Base-by-base conservation (phyloP, 2,888 invertebrate species). In the Fissipunctia ypsillon region DNA sequence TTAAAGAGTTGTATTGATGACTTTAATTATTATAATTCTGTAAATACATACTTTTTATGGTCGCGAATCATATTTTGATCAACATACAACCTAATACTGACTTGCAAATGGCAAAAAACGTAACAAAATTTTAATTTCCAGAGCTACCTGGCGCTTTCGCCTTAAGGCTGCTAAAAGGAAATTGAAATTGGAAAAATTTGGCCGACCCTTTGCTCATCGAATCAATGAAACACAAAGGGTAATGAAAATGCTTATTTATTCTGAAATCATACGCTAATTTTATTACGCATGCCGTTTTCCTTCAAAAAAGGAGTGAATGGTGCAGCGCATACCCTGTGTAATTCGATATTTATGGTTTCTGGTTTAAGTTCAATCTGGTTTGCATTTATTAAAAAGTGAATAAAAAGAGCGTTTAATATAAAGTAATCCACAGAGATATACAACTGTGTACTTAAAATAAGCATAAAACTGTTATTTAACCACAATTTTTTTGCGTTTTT, bases 221-320 rank as follows among this genome's bases (percentile, higher is more conserved):
- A 81, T 77, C 70, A 86, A 73, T 85, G 68, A 68, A 81, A 73
- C 81, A 84, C 76, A 85, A 85, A 88, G 84, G 68, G 74, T 71
- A 82, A 82, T 83, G 76, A 79, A 84, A 86, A 80, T 85, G 71
- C 64, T 76, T 80, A 83, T 76, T 81, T 61, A 66, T 73, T 83
- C 60, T 67, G 63, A 63, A 79, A 73, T 78, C 68, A 83, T 75
- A 69, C 48, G 43, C 31, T 70, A 69, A 7, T 38, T 5, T n/a
- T n/a, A 67, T 76, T 77, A 70, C 14, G 10, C 7, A 63, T 31
- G 22, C 28, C 5, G 0, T n/a, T n/a, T n/a, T n/a, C 5, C 22
- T 43, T 45, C 2, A 50, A 61, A 60, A 54, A 19, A 16, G 22
- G 7, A 2, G 0, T 28, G 25, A 54, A 16, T 28, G 28, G 25